Conservation (phyloP, 2,797 vertebrate species). For the Fistularia tabacaria region DNA sequence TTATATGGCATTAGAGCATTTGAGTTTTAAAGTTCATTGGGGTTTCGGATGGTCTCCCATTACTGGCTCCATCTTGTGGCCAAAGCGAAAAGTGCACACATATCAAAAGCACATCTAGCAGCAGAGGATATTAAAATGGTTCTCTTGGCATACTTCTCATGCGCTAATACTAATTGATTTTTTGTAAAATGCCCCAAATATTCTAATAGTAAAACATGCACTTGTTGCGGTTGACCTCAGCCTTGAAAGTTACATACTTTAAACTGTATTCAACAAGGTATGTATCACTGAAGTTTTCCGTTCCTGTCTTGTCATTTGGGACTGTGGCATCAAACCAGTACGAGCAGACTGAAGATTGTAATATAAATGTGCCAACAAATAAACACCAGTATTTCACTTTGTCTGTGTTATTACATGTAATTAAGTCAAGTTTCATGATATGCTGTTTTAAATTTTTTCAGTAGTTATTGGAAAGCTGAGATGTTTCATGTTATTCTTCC, state of each 20-base stretch:
- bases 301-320: constrained; percentile 69
- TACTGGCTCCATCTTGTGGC: constrained; percentile 54
- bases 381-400: constrained; percentile 85
- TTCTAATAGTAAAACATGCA: constrained; percentile 10
- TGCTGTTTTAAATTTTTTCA: not conserved
- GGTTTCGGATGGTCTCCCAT: no score
- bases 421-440: not conserved
- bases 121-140: constrained; percentile 25
- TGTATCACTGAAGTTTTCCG: constrained; percentile 69
- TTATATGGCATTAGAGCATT: not conserved
- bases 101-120: constrained; percentile 18
- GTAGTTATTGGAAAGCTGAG: no score
- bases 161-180: no score
- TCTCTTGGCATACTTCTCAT: not conserved
- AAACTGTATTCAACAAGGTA: constrained; percentile 49
- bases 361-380: constrained; percentile 86
- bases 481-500: no score
- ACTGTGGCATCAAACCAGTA: constrained; percentile 77
- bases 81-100: constrained; percentile 18
- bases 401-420: constrained; percentile 6
- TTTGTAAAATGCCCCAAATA: no score
- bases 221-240: constrained; percentile 49
- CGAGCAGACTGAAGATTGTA: constrained; percentile 82
- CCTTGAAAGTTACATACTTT: constrained; percentile 52
- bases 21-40: constrained; percentile 4